Base-by-base conservation (phyloP, 2,888 invertebrate genomes). In the Scaptomyza polygonia region DNA sequence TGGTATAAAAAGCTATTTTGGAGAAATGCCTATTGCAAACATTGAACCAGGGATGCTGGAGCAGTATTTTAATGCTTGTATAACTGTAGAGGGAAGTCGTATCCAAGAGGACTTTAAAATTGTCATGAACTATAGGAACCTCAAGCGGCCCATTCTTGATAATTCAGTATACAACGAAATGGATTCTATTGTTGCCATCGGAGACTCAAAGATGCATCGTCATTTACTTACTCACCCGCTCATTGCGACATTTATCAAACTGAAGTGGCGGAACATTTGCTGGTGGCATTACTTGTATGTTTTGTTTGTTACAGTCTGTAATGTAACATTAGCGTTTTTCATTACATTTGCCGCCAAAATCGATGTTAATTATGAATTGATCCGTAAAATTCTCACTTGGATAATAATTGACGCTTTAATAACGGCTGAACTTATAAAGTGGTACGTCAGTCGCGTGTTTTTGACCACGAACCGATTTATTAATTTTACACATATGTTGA, bases 181-280 rank as follows among this genome's bases (percentile, higher is more conserved):
- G 55, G 32, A 47, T 1, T 29, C 39, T 0, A 55, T 73, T 49
- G 36, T 36, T 9, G 95, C 94, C 77, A 95, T 97, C 92, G 94
- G 95, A 47, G 92, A 93, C 75, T 94, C 95, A 45, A 93, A 93
- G 64, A 94, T 95, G 63, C 92, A 95, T 49, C 93, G 94, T 44
- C 93, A 94, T 63, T 92, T 96, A 25, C 90, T 96, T 7, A 95
- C 94, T 76, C 96, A 96, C 92, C 96, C 96, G 2, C 93, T 96
- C 0, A 93, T 96, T 34, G 95, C 95, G 1, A 96, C 95, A 74
- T 96, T 96, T 81, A 91, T 96, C 3, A 94, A 95, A 79, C 92
- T 96, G 59, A 96, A 96, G 90, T 96, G 96, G 96, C 94, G 95
- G 88, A 93, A 94, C 70, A 25, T 53, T 8, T 34, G 32, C 0